Base-by-base conservation (phyloP, 1,140 invertebrate genomes). In the Drosophila ananassae region DNA sequence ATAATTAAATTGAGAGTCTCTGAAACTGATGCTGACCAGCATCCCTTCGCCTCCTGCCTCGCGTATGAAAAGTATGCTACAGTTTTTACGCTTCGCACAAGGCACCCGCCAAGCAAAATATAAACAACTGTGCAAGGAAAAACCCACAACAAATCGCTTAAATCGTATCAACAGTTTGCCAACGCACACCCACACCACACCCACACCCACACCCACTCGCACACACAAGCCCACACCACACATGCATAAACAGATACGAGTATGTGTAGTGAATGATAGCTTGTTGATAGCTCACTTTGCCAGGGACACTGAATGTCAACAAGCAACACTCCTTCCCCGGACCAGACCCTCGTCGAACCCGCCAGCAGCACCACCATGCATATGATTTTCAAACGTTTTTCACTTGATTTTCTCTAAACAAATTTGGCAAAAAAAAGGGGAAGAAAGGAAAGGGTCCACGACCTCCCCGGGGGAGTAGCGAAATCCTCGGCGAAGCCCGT, bases 231-330 rank as follows among this genome's bases (percentile, higher is more conserved):
- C 62, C 73, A 73, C 48, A 52, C 56, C 71, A 75, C 75, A 61
- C 58, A 53, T 59, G 68, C 56, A 50, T 55, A 62, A 54, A 57
- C 71, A 67, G 46, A 64, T 55, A 61, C 67, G 46, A 64, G 39
- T 78, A 79, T 87, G 78, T 82, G 81, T 84, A 85, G 83, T 85
- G 82, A 85, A 87, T 85, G 82, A 85, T 85, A 85, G 78, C 82
- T 82, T 82, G 82, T 85, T 85, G 82, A 85, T 85, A 85, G 82
- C 82, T 85, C 78, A 85, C 82, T 85, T 85, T 85, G 47, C 59
- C 22, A 28, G 46, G 53, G 61, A 56, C 74, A 63, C 60, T 62
- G 56, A 81, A 81, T 85, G 78, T 85, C 82, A 85, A 85, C 82
- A 85, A 72, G 69, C 82, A 71, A 57, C 54, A 53, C 56, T 48